Evolutionary conservation across 2,888 invertebrate genomes (phyloP), one percentile per base, ranked within the genome.

Genomic region (Sinhomidia bicolor): DNA sequence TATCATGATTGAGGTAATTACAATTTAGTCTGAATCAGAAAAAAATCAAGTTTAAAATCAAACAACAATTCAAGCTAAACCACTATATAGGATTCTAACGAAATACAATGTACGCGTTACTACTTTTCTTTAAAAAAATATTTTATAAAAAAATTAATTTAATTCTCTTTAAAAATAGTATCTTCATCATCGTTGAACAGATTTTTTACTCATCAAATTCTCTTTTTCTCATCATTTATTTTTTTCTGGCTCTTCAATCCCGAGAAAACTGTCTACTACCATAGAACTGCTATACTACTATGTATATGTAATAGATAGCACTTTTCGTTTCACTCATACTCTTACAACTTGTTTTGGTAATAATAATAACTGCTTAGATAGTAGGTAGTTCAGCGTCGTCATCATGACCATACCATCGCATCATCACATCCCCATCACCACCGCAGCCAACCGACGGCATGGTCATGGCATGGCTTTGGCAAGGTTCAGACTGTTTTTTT

Each of bases 401-500:
- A 32, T 36, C 65, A 32, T 65, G 65, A 65, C 65, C 65, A 65
- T 32, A 32, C 60, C 36, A 60, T 80, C 62, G n/a, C n/a, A 26
- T 65, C 47, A 51, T 82, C 47, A 23, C 36, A 81, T 51, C 47
- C 32, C 57, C 29, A 62, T 65, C 83, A 82, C 26, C n/a, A 9
- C n/a, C n/a, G n/a, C 17, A 36, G 26, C n/a, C 26, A 29, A 76
- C 29, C 20, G 62, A 62, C 65, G 57, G 71, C 85, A 79, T 85
- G 85, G 85, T 68, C 78, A 85, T 84, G 83, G 83, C 71, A 81
- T 54, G 47, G 71, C 71, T 71, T 71, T 71, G 44, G 54, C 84
- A 84, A 79, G 78, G 85, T 85, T 85, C 36, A 36, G 3, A 36
- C 7, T 5, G 78, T 62, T 78, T 85, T 84, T 68, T 80, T 83